These are phyloP conservation scores for Potamilus streckersoni DNA, from an alignment of 1,140 invertebrate genomes.

Conservation along the genomic window DNA sequence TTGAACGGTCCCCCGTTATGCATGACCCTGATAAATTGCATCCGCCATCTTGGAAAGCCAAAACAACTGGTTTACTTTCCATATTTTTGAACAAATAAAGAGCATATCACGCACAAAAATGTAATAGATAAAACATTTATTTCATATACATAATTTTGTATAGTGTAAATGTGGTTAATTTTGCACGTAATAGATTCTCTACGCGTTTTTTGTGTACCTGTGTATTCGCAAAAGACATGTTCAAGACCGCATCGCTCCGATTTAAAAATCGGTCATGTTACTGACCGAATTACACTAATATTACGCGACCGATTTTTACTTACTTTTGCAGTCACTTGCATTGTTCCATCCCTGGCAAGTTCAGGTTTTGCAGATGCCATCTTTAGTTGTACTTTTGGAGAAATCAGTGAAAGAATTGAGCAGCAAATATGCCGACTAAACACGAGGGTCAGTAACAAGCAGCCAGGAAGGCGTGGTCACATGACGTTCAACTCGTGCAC, in stretches of 20 bases:
- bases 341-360: conserved; percentile 59
- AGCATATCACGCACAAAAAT: too few species aligned
- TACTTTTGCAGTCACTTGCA: conserved; percentile 66
- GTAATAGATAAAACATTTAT: too few species aligned
- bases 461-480: conserved; percentile 58
- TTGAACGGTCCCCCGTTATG: background rate
- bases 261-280: too few species aligned
- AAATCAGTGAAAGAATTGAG: conserved; percentile 37
- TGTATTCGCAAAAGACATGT: too few species aligned
- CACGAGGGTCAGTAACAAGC: conserved; percentile 46
- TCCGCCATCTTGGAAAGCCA: conserved; percentile 9
- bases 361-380: conserved; percentile 57
- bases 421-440: conserved; percentile 40
- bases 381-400: conserved; percentile 36
- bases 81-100: background rate
- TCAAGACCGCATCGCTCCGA: too few species aligned
- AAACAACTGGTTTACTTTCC: background rate
- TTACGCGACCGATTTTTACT: conserved; percentile 33
- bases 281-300: conserved; percentile 25
- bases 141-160: too few species aligned
- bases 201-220: too few species aligned
- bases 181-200: background rate
- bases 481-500: conserved; percentile 37
- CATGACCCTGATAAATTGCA: background rate
- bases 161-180: too few species aligned